Percentiles rank a stretch among this genome's conserved stretches.
phyloP scores from a whole-genome alignment of 2,797 vertebrate genomes.

The Heterohyrax brucei region DNA sequence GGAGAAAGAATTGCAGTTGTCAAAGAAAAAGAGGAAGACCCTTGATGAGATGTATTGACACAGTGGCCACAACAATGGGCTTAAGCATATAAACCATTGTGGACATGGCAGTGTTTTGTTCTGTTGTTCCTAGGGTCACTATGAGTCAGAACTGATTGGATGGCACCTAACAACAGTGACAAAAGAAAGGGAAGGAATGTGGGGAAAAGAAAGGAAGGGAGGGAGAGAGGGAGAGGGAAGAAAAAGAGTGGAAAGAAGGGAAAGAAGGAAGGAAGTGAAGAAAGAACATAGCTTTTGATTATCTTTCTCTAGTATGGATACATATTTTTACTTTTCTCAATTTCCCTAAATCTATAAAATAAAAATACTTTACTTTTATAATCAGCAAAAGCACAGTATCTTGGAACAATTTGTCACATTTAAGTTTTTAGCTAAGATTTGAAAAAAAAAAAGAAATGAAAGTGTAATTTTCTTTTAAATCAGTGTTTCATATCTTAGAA shows the following conservation, averaged over 20 bases:
- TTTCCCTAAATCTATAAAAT: slow-evolving; percentile 26
- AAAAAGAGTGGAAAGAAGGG: too few species aligned
- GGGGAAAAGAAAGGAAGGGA: background rate
- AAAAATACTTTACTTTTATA: slow-evolving; percentile 5
- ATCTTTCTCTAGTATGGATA: background rate
- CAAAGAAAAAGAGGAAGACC: too few species aligned
- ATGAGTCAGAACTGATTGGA: too few species aligned
- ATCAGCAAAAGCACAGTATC: background rate
- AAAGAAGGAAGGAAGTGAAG: background rate
- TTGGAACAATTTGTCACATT: too few species aligned
- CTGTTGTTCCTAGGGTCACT: too few species aligned
- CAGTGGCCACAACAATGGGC: too few species aligned
- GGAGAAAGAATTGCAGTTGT: too few species aligned
- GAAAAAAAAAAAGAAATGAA: slow-evolving; percentile 42
- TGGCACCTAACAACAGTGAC: too few species aligned
- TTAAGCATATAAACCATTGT: too few species aligned
- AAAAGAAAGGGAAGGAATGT: background rate
- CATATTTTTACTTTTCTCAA: background rate
- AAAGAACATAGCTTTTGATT: background rate
- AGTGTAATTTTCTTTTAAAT: background rate
- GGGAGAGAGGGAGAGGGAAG: background rate
- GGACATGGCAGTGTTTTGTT: too few species aligned
- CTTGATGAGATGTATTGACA: too few species aligned
- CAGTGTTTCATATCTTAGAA: background rate
- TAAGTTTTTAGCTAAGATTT: slow-evolving; percentile 12